Evolutionary conservation across 2,888 invertebrate genomes (phyloP), one percentile per base, ranked within the genome.

Genomic region (Nephrotoma flavescens): DNA sequence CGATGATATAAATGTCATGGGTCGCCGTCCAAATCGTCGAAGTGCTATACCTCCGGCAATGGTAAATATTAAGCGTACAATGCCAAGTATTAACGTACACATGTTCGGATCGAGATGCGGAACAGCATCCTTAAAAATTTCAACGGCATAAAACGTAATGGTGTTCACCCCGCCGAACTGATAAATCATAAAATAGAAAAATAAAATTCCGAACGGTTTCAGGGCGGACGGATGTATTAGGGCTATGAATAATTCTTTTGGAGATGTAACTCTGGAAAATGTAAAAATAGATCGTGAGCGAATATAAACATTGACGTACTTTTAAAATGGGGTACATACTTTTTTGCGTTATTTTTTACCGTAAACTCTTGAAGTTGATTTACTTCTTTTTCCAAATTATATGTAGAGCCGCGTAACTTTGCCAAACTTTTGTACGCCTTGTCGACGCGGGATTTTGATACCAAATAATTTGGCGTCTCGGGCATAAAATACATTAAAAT

Each of bases 91-190:
- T 47, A 95, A 94, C 0, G 95, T 94, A 42, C 94, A 92, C 89
- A 92, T 90, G 89, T 94, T 92, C 88, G 94, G 94, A 89, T 94
- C 92, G 86, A 93, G 90, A 3, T 91, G 89, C 0, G 94, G 3
- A 3, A 94, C 94, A 0, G 94, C 94, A 41, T 93, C 92, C 91
- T 93, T 90, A 89, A 95, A 94, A 0, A 95, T 94, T 89, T 94
- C 93, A 4, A 95, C 94, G 4, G 95, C 94, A 88, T 95, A 95
- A 89, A 95, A 95, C 0, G 95, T 95, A 42, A 95, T 92, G 0
- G 94, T 94, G 88, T 95, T 95, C 11, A 95, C 94, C 0, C 95
- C 95, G 86, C 94, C 94, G 93, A 94, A 95, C 89, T 95, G 95
- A 89, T 95, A 95, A 86, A 95, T 94, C 89, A 94, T 92, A 90